Conservation (phyloP, 2,797 vertebrate species). For the Hipposideros larvatus region DNA sequence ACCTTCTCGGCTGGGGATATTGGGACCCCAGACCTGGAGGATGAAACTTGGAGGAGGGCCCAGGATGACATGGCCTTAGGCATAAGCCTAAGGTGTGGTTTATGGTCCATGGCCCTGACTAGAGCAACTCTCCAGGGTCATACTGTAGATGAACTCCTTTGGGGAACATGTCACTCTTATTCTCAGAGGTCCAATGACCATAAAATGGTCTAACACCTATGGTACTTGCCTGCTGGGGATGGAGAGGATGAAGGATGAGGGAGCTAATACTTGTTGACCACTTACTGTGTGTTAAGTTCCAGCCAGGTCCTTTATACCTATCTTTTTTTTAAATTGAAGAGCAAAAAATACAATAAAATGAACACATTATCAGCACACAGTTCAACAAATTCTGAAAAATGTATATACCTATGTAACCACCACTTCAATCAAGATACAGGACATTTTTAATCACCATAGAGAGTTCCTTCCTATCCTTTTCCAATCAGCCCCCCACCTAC, state of each 20-base stretch:
- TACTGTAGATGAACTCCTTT: not conserved
- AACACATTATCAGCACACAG: not conserved
- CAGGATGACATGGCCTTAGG: not conserved
- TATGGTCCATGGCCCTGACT: not conserved
- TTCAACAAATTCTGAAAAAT: not conserved
- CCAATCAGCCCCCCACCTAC: not conserved
- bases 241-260: not conserved
- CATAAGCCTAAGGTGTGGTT: not conserved
- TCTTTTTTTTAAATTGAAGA: not conserved
- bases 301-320: not conserved
- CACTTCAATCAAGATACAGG: not conserved
- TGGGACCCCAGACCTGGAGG: not conserved
- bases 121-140: not conserved
- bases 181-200: not conserved
- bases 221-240: not conserved
- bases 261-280: not conserved
- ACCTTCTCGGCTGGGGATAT: not conserved
- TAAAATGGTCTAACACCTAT: not conserved
- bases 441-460: constrained; percentile 8
- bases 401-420: not conserved
- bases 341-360: not conserved
- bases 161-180: not conserved
- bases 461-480: not conserved
- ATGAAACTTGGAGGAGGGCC: not conserved
- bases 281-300: not conserved